Conservation (phyloP, 2,888 invertebrate species). For the Conistra vaccinii region DNA sequence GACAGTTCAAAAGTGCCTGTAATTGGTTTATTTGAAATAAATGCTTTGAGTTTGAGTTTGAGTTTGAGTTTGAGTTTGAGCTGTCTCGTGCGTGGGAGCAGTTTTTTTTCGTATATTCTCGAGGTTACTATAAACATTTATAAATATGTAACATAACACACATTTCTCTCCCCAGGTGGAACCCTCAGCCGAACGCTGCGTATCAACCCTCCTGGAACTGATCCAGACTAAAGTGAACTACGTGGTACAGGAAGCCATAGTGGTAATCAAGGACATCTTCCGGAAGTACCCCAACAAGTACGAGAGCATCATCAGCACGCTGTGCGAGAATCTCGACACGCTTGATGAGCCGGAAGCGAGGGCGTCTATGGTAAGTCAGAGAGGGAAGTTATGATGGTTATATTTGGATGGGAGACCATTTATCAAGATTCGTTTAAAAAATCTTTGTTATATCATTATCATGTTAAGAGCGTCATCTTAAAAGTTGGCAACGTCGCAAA, state of each 20-base stretch:
- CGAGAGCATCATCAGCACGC: conserved; percentile 99
- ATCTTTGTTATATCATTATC: no score
- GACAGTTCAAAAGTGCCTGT: no score
- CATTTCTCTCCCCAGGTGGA: conserved; percentile 91
- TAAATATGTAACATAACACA: not conserved
- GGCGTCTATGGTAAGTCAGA: conserved; percentile 96
- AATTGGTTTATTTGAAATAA: no score
- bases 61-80: no score
- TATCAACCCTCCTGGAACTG: conserved; percentile 98
- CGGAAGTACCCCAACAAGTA: conserved; percentile 99
- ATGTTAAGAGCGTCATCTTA: no score
- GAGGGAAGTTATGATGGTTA: not conserved
- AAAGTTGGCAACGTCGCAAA: no score
- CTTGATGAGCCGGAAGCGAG: conserved; percentile 99
- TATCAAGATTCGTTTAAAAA: not conserved
- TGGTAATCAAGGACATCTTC: conserved; percentile 99
- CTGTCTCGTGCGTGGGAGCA: no score
- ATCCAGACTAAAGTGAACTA: conserved; percentile 99
- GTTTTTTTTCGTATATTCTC: not conserved
- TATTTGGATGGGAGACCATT: not conserved
- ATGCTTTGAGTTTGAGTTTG: no score
- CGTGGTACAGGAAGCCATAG: conserved; percentile 99
- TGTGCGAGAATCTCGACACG: conserved; percentile 99
- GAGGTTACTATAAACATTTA: no score
- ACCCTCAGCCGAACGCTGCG: conserved; percentile 99